Evolutionary conservation across 2,888 invertebrate genomes (phyloP), one percentile per base, ranked within the genome.

Genomic region (Xylocampa areola): DNA sequence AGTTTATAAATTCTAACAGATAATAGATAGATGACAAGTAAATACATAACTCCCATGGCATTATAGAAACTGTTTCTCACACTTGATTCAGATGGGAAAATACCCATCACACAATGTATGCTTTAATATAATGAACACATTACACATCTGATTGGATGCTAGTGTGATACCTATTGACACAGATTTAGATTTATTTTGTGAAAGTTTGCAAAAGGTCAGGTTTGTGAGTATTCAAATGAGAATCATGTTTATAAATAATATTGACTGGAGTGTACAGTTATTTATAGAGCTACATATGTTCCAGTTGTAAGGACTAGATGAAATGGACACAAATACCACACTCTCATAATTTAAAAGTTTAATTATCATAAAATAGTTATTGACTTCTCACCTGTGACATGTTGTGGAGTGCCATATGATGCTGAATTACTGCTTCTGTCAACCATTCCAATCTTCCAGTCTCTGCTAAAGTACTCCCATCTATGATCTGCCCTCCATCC

Each of bases 401-500:
- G 79, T 96, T 96, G 65, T 96, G 96, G 41, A 97, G 88, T 1
- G 96, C 95, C 70, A 96, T 95, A 82, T 97, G 97, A 76, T 97
- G 96, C 63, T 96, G 95, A 75, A 96, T 96, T 19, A 97, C 97
- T 57, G 97, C 96, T 72, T 97, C 96, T 2, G 97, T 96, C 44
- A 98, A 90, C 77, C 96, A 95, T 77, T 97, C 97, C 63, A 97
- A 87, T 75, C 96, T 94, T 57, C 96, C 96, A 37, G 96, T 95
- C 85, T 97, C 96, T 43, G 95, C 94, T 60, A 96, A 85, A 0
- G 86, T 89, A 59, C 86, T 90, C 0, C 91, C 90, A 73, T 94
- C 94, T 21, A 94, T 90, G 0, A 94, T 85, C 72, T 93, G 92
- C 0, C 91, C 91, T 4, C 90, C 89, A 79, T 94, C 93, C 30